A percentile compares a stretch with the other conserved stretches of the same genome.
Evolutionary conservation across 1,140 invertebrate species (phyloP).

Genomic region (Platorchestia sp.): DNA sequence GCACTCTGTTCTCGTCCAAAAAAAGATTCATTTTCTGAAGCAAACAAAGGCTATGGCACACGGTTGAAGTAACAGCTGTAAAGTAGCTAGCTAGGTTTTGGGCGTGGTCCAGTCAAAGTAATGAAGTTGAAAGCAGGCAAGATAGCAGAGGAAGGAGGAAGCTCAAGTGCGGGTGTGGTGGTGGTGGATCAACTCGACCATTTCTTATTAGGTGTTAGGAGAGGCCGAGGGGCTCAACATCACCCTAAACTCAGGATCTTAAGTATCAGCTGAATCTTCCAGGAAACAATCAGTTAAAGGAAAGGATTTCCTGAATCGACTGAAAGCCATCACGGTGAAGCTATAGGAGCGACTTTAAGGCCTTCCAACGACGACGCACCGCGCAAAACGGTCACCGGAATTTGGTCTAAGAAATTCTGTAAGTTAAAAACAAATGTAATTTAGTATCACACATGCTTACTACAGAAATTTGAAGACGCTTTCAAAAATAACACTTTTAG

Average conservation of each 20-base stretch:
- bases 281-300: slow-evolving; percentile 23
- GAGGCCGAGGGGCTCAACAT: background rate
- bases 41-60: background rate
- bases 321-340: background rate
- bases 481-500: background rate
- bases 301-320: background rate
- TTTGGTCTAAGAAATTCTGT: background rate
- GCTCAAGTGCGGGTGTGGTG: background rate
- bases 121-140: background rate
- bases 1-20: background rate
- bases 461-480: background rate
- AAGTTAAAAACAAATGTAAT: background rate
- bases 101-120: background rate
- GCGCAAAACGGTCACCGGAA: background rate
- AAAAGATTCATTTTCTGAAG: background rate
- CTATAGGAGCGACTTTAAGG: background rate
- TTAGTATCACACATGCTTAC: background rate
- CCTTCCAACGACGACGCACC: background rate
- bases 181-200: background rate
- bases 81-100: background rate
- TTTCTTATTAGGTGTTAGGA: background rate
- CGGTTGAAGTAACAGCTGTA: background rate
- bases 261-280: background rate
- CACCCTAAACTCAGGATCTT: slow-evolving; percentile 2
- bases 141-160: background rate